Evolutionary conservation across 2,113 vertebrate species (phyloP), one percentile per base, ranked within the genome.

Genomic region (Siphamia tubifer): DNA sequence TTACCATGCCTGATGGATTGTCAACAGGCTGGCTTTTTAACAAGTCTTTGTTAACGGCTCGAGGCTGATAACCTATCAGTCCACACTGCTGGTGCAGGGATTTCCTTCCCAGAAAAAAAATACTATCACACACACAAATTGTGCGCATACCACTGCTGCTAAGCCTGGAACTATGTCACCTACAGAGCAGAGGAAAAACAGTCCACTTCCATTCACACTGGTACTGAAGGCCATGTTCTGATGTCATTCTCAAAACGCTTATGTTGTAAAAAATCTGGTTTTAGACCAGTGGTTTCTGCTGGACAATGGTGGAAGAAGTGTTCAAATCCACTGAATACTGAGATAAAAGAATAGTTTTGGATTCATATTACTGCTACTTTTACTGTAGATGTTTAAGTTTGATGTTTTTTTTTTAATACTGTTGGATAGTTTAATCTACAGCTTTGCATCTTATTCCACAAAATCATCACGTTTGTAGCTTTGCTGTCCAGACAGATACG

Each of bases 31-130:
- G 57, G 27, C 43, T 36, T 48, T 81, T 67, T 49, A 68, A 71
- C 70, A 69, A 54, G 63, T 68, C 69, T 77, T 68, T 74, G 66
- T 79, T 68, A 62, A 20, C 51, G 34, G 60, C 56, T 42, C n/a
- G 30, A 70, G 30, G 44, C 77, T 78, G 89, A 87, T 90, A 87
- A 74, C 68, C 62, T 87, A 82, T 87, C 86, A 79, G 77, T 10
- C 11, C 0, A 11, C 39, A 20, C 78, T 71, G 56, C 67, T 69
- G 58, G 8, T 63, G 61, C 64, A 36, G 79, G 2, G 13, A 74
- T 76, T 89, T 87, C 83, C 77, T 83, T 52, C 68, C 53, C 43
- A 71, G 62, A 69, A 52, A 16, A n/a, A n/a, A 32, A 40, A 55
- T 54, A 52, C 38, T 39, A 27, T 11, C 30, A 34, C 51, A 47